These are phyloP conservation scores for Chamaetylas fuelleborni DNA, from an alignment of 2,113 vertebrate species.

Conservation along the genomic window DNA sequence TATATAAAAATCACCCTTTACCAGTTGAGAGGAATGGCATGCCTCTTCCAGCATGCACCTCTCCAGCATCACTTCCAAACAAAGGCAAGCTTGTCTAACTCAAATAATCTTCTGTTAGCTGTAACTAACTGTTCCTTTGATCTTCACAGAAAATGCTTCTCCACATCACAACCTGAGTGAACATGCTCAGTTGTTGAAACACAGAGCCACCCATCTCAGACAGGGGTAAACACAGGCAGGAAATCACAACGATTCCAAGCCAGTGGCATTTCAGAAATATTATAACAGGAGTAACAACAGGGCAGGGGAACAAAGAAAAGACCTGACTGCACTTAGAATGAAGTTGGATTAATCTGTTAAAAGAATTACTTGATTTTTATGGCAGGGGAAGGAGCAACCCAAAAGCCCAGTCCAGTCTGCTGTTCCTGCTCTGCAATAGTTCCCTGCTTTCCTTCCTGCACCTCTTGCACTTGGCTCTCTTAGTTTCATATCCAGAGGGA, in stretches of 20 bases:
- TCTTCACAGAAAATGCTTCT: background rate
- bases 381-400: background rate
- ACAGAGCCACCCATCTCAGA: rapidly evolving
- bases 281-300: background rate
- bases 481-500: background rate
- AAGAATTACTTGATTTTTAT: background rate
- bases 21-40: background rate
- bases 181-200: background rate
- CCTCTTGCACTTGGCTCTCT: background rate
- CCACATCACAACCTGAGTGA: background rate
- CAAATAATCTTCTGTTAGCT: background rate
- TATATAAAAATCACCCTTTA: background rate
- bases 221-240: background rate
- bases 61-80: background rate
- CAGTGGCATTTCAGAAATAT: background rate
- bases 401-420: background rate
- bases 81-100: background rate
- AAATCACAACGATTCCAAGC: background rate
- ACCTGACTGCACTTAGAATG: background rate
- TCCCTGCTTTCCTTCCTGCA: background rate
- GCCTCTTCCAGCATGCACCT: background rate
- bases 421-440: background rate
- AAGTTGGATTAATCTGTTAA: background rate
- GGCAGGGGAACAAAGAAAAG: background rate
- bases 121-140: background rate